Conservation (phyloP, 92 coral and sea anemone species). For the Palythoa grandis region DNA sequence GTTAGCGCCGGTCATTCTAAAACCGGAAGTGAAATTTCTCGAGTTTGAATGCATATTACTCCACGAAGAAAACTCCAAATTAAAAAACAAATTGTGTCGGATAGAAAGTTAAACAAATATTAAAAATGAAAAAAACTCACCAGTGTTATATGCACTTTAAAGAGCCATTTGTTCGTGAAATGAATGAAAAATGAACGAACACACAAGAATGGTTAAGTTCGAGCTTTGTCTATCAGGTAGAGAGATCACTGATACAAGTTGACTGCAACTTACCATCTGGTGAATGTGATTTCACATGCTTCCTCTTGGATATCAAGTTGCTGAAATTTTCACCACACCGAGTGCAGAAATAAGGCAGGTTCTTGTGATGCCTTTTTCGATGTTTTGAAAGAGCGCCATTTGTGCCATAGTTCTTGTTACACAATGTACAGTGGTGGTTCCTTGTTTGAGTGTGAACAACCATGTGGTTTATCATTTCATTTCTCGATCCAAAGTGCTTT, state of each 20-base stretch:
- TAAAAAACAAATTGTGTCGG: no score
- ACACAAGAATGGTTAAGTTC: no score
- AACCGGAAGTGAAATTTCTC: no score
- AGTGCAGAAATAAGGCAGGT: slow-evolving; percentile 22
- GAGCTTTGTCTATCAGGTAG: no score
- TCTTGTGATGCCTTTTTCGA: slow-evolving; percentile 15
- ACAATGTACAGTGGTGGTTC: slow-evolving; percentile 36
- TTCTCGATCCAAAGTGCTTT: not conserved
- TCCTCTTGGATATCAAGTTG: slow-evolving; percentile 17
- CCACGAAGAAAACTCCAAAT: no score
- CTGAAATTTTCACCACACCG: slow-evolving; percentile 31
- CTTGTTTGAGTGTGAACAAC: slow-evolving; percentile 37
- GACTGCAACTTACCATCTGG: not conserved
- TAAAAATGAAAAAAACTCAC: not conserved
- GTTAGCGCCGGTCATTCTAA: no score
- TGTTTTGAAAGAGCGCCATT: slow-evolving; percentile 33
- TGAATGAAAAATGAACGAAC: no score
- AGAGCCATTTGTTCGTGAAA: no score
- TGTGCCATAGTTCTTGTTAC: slow-evolving; percentile 31
- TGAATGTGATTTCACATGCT: slow-evolving; percentile 14
- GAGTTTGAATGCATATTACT: no score
- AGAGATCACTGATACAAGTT: no score
- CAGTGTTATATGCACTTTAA: no score
- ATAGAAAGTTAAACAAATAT: no score
- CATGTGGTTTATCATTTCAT: slow-evolving; percentile 16